Conservation (phyloP, 2,888 invertebrate species). For the Ferrisia virgata region DNA sequence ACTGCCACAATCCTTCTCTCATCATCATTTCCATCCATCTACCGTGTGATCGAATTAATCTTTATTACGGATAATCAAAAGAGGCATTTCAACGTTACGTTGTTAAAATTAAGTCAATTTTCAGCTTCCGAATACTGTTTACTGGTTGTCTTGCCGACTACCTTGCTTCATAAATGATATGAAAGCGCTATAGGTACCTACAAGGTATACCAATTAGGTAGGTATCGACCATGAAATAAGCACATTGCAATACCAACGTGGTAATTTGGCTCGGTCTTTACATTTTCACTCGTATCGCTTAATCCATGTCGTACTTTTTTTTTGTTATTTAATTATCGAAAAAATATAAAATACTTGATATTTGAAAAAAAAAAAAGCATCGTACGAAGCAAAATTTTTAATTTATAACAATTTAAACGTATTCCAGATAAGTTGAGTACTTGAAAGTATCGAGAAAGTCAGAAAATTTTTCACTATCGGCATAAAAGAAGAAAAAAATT, state of each 20-base stretch:
- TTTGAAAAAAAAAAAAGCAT: not conserved
- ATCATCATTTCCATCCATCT: not conserved
- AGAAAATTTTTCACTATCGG: not conserved
- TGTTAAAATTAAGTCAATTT: not conserved
- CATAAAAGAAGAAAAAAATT: not conserved
- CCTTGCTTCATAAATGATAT: too few species aligned
- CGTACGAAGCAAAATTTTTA: not conserved
- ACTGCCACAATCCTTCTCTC: not conserved
- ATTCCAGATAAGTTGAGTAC: too few species aligned
- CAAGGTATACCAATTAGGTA: too few species aligned
- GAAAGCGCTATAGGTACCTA: not conserved
- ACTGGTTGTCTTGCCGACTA: constrained; percentile 1
- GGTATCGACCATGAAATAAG: too few species aligned
- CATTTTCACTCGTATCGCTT: too few species aligned
- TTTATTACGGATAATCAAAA: not conserved
- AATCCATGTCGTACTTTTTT: too few species aligned
- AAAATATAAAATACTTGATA: too few species aligned
- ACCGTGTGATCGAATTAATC: not conserved
- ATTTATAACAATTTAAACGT: too few species aligned
- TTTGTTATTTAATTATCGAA: too few species aligned
- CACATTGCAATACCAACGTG: too few species aligned
- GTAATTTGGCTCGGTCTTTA: too few species aligned
- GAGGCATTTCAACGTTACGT: not conserved
- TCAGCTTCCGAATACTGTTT: not conserved
- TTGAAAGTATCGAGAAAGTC: not conserved